Evolutionary conservation across 2,113 vertebrate genomes (phyloP), one percentile per base, ranked within the genome.

Genomic region (Atrichornis clamosus): DNA sequence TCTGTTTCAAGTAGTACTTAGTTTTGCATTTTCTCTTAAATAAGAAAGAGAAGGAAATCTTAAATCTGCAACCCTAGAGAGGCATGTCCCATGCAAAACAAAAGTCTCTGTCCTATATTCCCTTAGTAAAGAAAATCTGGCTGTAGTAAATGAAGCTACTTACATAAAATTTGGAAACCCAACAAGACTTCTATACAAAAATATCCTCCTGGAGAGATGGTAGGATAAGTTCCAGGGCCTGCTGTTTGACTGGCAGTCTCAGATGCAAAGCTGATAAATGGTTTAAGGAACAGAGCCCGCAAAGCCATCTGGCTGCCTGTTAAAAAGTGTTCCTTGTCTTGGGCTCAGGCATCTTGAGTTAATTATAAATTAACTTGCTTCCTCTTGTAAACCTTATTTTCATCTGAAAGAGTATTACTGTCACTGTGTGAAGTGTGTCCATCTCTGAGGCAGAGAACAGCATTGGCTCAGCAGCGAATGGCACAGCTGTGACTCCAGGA

Each of bases 321-420:
- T 77, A 58, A 77, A 62, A 80, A 69, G 49, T 37, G 75, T 24
- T 86, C 30, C 21, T 74, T 42, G 8, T 94, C 59, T 74, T 46
- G 35, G 46, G 69, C 52, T 95, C 64, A 44, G 64, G 64, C 76
- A 81, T 49, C 64, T 93, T 2, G 4, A 84, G 27, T 80, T 83
- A 86, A 92, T 95, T 86, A 63, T 55, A 68, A 84, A 84, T 58
- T 74, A 88, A 63, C 56, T 92, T 85, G 19, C 75, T 93, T 42
- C n/a, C 27, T 89, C 42, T 60, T 70, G 11, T 47, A 74, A 86
- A 52, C 47, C 13, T 67, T 23, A 30, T 90, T 92, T 96, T 62
- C 46, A 49, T 64, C 53, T 93, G 58, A 79, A 75, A 68, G 39
- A 39, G 15, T 41, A 3, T 65, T 68, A 27, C 53, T 72, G 37